Evolutionary conservation across 2,113 vertebrate genomes (phyloP), one percentile per base, ranked within the genome.

Genomic region (Cottus gobio): DNA sequence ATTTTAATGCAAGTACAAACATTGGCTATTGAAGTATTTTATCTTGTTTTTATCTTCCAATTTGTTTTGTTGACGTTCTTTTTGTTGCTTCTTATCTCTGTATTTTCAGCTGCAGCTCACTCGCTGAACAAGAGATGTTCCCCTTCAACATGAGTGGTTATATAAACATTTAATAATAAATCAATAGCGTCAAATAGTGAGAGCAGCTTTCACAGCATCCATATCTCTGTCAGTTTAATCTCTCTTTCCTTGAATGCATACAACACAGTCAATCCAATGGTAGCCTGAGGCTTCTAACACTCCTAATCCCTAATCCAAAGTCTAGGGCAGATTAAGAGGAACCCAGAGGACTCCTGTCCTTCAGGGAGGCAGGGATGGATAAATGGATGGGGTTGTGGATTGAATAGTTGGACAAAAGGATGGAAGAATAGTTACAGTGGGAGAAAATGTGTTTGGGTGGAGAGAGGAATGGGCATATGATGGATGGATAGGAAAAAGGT

Each of bases 251-350:
- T 87, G 87, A 89, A 89, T 84, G 86, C 85, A 6, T 79, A 77
- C 62, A 73, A 75, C 75, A 83, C 71, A 71, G 44, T 64, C 69
- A 58, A 67, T 82, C 78, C 79, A 75, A 63, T 84, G 71, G 44
- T 69, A 61, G 73, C 79, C 50, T 48, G 37, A 79, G 50, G 73
- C 61, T 85, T 67, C 46, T 52, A 73, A 58, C 65, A 65, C 54
- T 86, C 67, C 80, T 91, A 92, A 92, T 92, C 93, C 79, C 76
- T 92, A 92, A 92, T 94, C 93, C 93, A 93, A 57, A 80, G 75
- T 90, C 87, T 86, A 57, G 76, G 86, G 67, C 90, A 93, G 89
- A 92, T 93, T 92, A 92, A 88, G 74, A 85, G 60, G 68, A 86
- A 84, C 73, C 87, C 75, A 34, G 12, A 66, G 42, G 84, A 82